Conservation (phyloP, 2,797 vertebrate species). For the Sebastes taczanowskii region DNA sequence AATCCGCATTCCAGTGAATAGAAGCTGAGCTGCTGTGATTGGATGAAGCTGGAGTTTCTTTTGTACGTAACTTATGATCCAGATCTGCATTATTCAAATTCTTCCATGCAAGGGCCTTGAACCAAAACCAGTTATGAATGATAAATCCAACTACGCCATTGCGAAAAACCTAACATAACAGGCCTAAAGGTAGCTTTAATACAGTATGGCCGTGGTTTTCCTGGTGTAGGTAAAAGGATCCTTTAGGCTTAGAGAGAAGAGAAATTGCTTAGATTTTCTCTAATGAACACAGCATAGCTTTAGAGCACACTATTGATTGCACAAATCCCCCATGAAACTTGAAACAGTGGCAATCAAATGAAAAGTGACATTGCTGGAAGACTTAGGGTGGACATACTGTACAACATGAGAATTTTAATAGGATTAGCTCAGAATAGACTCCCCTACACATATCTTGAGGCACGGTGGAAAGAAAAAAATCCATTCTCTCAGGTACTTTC, state of each 20-base stretch:
- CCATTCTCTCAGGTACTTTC: slow-evolving; percentile 19
- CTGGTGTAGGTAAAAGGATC: slow-evolving; percentile 1
- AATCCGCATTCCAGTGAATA: background rate
- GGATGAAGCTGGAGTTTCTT: background rate
- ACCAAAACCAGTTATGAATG: background rate
- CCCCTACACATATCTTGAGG: slow-evolving; percentile 26
- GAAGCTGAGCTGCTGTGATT: background rate
- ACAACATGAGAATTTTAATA: slow-evolving; percentile 58
- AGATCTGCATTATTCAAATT: slow-evolving; percentile 12
- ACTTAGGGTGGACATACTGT: slow-evolving; percentile 33
- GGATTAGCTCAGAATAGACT: slow-evolving; percentile 46
- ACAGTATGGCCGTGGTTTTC: slow-evolving; percentile 1
- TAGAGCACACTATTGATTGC: slow-evolving; percentile 41
- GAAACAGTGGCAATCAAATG: slow-evolving; percentile 52
- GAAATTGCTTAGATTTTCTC: slow-evolving; percentile 32
- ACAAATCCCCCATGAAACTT: slow-evolving; percentile 48
- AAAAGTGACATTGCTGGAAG: slow-evolving; percentile 50
- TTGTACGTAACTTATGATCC: background rate
- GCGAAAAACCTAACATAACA: background rate
- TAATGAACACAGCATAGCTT: slow-evolving; percentile 37
- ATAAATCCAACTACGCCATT: background rate
- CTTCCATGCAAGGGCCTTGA: background rate
- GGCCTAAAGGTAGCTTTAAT: background rate
- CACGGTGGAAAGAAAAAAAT: background rate
- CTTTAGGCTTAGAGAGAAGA: slow-evolving; percentile 12